phyloP scores from a whole-genome alignment of 2,797 vertebrate species.

The Trachurus trachurus region DNA sequence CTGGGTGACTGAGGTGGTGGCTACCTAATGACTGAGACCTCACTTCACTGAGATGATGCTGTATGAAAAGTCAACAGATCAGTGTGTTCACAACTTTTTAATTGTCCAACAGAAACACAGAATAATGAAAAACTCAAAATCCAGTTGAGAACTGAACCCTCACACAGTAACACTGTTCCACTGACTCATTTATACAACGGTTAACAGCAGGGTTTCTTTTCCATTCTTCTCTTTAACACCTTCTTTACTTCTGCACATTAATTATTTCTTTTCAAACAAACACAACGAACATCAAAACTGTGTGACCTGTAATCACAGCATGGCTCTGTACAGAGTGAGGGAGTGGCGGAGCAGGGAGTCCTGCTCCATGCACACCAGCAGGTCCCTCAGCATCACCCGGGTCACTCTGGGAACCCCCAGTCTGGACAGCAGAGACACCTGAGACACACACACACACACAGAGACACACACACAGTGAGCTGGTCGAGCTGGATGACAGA shows the following conservation, averaged over 20 bases:
- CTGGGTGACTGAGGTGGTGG: too few species aligned
- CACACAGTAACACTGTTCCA: too few species aligned
- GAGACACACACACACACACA: slow-evolving; percentile 36
- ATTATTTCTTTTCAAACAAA: neutral
- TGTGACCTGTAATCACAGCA: slow-evolving; percentile 81
- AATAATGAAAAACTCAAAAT: neutral
- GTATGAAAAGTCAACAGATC: too few species aligned
- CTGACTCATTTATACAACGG: too few species aligned
- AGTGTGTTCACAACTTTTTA: neutral
- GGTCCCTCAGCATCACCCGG: slow-evolving; percentile 92
- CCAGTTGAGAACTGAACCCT: neutral
- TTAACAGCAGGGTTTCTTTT: neutral
- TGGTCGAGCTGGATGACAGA: too few species aligned
- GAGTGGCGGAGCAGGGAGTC: slow-evolving; percentile 89
- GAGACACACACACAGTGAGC: neutral
- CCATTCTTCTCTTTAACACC: neutral
- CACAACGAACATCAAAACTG: neutral
- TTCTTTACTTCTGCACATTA: neutral
- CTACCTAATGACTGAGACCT: too few species aligned
- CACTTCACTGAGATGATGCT: too few species aligned
- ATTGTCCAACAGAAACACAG: neutral
- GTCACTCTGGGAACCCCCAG: slow-evolving; percentile 85
- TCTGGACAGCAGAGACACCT: slow-evolving; percentile 83
- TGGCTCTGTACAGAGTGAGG: slow-evolving; percentile 90
- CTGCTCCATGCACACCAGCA: slow-evolving; percentile 96